These are phyloP conservation scores for Cacatua alba DNA, from an alignment of 2,113 vertebrate species.

Conservation along the genomic window DNA sequence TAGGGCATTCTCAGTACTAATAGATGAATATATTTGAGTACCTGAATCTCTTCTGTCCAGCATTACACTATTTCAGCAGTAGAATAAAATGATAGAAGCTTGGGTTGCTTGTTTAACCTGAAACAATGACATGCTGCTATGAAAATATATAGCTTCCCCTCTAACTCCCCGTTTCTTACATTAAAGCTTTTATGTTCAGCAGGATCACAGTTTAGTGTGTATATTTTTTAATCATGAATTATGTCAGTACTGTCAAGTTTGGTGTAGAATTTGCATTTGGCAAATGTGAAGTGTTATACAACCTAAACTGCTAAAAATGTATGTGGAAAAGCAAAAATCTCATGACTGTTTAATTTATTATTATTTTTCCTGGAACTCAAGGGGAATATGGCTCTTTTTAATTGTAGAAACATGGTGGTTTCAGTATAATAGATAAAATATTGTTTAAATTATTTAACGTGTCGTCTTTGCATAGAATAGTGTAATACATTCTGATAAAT, in stretches of 20 bases:
- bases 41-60: background rate
- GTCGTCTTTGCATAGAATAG: background rate
- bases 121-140: background rate
- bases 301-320: background rate
- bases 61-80: background rate
- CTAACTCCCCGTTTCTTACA: background rate
- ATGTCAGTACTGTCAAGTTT: background rate
- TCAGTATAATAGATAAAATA: background rate
- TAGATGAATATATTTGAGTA: background rate
- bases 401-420: background rate
- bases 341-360: background rate
- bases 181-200: background rate
- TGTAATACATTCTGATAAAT: background rate
- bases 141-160: accelerated
- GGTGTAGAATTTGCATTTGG: background rate
- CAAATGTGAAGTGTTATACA: background rate
- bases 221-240: background rate
- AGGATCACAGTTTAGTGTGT: background rate
- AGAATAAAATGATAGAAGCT: background rate
- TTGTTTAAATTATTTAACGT: background rate
- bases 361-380: background rate
- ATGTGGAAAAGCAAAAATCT: background rate
- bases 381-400: background rate
- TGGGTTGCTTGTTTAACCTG: background rate
- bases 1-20: background rate